Conservation (phyloP, 2,797 vertebrate species). For the Vireo griseus region DNA sequence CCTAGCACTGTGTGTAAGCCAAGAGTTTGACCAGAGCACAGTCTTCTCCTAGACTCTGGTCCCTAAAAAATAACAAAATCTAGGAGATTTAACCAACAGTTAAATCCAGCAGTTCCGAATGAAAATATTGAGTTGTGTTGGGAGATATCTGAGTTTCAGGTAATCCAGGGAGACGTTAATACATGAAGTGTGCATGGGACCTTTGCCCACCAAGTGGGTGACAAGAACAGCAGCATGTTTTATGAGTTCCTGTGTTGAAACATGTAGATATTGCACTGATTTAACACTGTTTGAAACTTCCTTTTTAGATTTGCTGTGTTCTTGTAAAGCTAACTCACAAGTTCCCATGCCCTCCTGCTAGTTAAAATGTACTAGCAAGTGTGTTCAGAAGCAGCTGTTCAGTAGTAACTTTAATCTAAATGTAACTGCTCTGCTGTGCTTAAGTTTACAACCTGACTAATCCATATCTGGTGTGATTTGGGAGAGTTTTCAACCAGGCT, state of each 20-base stretch:
- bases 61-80: background rate
- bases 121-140: background rate
- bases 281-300: background rate
- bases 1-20: fast-evolving
- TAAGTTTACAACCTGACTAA: background rate
- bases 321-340: background rate
- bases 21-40: background rate
- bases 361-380: background rate
- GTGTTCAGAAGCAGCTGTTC: background rate
- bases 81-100: background rate
- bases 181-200: background rate
- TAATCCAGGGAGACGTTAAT: background rate
- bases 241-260: background rate
- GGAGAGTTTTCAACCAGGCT: background rate
- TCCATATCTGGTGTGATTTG: background rate
- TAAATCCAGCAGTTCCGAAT: background rate
- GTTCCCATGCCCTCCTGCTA: background rate
- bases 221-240: background rate
- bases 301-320: background rate
- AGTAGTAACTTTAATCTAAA: background rate
- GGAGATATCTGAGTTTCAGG: background rate
- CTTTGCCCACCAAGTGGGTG: background rate
- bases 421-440: background rate
- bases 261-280: background rate
- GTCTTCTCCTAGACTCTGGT: background rate